Conservation (phyloP, 2,797 vertebrate species). For the Hypotaenidia okinawae region DNA sequence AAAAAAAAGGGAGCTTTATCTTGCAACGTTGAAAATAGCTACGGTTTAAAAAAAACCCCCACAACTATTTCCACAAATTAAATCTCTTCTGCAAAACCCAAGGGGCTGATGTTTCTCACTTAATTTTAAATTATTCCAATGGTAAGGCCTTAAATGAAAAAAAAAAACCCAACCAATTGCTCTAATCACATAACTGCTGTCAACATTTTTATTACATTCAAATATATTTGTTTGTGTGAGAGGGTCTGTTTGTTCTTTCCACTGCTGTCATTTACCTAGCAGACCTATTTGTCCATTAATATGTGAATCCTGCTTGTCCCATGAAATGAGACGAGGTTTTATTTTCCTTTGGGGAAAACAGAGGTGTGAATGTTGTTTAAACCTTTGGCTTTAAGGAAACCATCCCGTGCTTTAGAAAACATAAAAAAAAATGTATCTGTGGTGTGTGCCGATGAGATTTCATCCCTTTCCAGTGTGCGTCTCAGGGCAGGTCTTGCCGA, state of each 20-base stretch:
- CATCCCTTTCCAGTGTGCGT: not conserved
- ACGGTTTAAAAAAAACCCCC: not conserved
- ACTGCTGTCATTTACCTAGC: conserved; percentile 37
- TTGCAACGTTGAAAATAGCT: conserved; percentile 31
- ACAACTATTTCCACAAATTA: conserved; percentile 59
- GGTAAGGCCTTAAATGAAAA: conserved; percentile 42
- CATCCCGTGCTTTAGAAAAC: not conserved
- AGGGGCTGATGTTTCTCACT: conserved; percentile 45
- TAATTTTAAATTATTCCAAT: conserved; percentile 56
- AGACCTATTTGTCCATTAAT: not conserved
- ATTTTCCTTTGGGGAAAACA: not conserved
- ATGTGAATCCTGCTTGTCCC: conserved; percentile 2
- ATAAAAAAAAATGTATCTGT: not conserved
- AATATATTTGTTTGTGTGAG: conserved; percentile 45
- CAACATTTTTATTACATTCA: conserved; percentile 1
- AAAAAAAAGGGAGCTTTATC: conserved; percentile 50
- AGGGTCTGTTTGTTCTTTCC: conserved; percentile 31
- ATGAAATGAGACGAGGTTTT: not conserved
- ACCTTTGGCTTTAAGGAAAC: not conserved
- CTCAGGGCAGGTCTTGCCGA: not conserved
- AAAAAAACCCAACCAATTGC: not conserved
- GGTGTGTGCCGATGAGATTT: not conserved
- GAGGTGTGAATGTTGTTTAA: not conserved
- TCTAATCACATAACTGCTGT: conserved; percentile 56
- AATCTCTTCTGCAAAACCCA: conserved; percentile 52